Conservation (phyloP, 2,888 invertebrate genomes). For the Tenthredo scrophulariae region DNA sequence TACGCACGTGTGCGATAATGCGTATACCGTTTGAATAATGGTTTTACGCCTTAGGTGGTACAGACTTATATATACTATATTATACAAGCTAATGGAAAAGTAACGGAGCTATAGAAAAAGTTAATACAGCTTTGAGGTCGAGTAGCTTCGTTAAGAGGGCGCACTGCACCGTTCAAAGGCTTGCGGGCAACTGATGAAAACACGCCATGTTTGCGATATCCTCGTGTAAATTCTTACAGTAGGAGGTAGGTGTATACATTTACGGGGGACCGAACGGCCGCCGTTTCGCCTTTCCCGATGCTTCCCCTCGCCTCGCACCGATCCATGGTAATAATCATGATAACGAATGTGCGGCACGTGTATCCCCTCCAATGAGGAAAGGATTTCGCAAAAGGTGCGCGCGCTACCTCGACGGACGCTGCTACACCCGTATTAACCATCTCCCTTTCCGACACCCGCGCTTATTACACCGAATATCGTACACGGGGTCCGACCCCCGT, state of each 20-base stretch:
- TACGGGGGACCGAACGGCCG: not conserved
- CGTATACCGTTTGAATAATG: not conserved
- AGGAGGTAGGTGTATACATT: not conserved
- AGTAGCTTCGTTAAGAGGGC: not conserved
- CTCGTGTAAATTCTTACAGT: conserved; percentile 36
- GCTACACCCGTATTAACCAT: conserved; percentile 1
- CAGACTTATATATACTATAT: not conserved
- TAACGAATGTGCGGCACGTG: conserved; percentile 66
- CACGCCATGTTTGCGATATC: conserved; percentile 26
- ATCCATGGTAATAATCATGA: conserved; percentile 63
- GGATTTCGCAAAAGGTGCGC: conserved; percentile 61
- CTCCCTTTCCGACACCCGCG: not conserved
- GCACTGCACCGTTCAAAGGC: conserved; percentile 50
- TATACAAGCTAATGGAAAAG: not conserved
- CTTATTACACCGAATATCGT: conserved; percentile 4
- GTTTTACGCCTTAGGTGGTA: not conserved
- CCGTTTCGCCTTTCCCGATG: not conserved
- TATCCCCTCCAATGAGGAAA: conserved; percentile 62
- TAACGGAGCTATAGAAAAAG: not conserved
- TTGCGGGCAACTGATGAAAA: conserved; percentile 43
- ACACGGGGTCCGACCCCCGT: not conserved
- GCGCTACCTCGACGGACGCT: conserved; percentile 13
- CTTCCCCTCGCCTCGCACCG: not conserved
- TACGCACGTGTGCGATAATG: not conserved
- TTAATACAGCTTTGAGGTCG: not conserved